Evolutionary conservation across 2,888 invertebrate species (phyloP), one percentile per base, ranked within the genome.

Genomic region (Bellardia pandia): DNA sequence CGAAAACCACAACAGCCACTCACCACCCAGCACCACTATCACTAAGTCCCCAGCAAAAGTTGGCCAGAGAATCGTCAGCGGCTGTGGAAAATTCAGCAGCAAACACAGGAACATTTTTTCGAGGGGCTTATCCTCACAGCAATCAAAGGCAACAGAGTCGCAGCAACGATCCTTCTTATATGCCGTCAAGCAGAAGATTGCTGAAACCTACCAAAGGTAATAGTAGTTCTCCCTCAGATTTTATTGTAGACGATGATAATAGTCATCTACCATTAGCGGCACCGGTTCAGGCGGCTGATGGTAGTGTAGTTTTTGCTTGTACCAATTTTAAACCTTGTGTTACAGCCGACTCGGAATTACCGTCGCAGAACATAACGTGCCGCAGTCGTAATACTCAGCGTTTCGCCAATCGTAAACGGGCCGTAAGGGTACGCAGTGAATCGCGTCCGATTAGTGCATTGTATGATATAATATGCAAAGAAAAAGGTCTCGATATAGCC

Each of bases 401-500:
- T 48, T 92, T 92, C 85, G 90, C 91, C 56, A 91, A 90, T 88
- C 92, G 92, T n/a, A 92, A 92, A 84, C 91, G 93, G 8, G 92
- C 91, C 53, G 93, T 93, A 85, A 91, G 93, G 85, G 93, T 93
- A 80, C 93, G 93, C 84, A 93, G 93, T 88, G 93, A 93, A 85
- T 93, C 93, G 88, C 93, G 93, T 85, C 93, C 93, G 8, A 93
- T 93, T 16, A 93, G 93, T 90, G 93, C 93, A 48, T 90, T 93
- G 80, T 93, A 93, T 89, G 93, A 93, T 85, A 93, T 93, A 93
- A 93, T 93, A 93, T 93, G 93, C 93, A 93, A 93, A 91, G 93
- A 93, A 91, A 93, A 93, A 89, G 93, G 93, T 83, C 90, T 92
- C 83, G 92, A 92, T 88, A 90, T 91, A 77, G 91, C 90, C 81